Conservation (phyloP, 2,888 invertebrate genomes). For the Rhagonycha fulva region DNA sequence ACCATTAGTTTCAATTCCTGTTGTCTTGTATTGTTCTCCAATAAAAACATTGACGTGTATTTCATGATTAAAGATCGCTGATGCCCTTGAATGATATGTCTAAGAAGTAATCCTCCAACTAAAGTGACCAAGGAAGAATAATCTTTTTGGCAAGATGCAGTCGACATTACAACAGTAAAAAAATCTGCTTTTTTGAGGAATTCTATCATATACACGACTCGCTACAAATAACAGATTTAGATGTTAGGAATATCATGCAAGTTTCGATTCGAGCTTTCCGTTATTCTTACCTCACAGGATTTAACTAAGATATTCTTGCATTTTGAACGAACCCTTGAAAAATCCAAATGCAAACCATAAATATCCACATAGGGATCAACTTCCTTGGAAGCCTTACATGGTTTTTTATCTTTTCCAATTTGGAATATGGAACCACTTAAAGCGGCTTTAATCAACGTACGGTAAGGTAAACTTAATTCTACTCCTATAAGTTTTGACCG, state of each 20-base stretch:
- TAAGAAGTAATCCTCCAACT: background rate
- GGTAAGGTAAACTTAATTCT: background rate
- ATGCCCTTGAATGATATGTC: background rate
- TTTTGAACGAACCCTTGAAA: background rate
- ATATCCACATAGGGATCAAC: background rate
- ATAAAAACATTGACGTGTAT: background rate
- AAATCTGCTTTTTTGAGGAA: background rate
- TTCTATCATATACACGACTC: background rate
- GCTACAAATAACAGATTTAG: background rate
- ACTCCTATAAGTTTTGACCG: background rate
- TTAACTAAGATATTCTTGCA: background rate
- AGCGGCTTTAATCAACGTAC: background rate
- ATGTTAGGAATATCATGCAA: background rate
- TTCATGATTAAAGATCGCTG: background rate
- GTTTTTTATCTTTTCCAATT: background rate
- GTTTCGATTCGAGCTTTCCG: background rate
- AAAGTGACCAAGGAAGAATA: background rate
- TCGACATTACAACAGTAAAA: background rate
- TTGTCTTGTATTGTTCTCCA: no score
- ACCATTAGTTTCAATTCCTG: background rate
- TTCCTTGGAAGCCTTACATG: background rate
- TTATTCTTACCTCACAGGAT: background rate
- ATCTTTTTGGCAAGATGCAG: background rate
- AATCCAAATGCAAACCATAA: background rate
- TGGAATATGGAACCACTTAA: background rate